A percentile compares a stretch with the other conserved stretches of the same genome.
These are phyloP conservation scores for Tretioscincus oriximinensis DNA, from an alignment of 2,113 vertebrate genomes.

Conservation along the genomic window DNA sequence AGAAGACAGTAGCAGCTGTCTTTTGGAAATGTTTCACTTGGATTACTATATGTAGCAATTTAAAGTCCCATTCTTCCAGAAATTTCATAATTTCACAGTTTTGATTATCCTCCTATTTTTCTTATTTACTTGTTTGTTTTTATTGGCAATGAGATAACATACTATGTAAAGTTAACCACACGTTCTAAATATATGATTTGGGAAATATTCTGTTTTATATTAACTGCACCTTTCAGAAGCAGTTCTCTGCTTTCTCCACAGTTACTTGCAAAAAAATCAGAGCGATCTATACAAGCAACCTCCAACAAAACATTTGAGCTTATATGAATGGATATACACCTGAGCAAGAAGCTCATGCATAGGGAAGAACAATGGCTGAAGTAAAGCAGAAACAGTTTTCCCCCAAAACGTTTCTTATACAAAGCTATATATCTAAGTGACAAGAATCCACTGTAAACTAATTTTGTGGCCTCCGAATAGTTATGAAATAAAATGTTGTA, in stretches of 20 bases:
- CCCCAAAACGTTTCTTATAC: background rate
- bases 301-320: constrained; percentile 48
- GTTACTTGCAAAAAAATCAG: background rate
- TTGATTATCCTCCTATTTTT: background rate
- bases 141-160: background rate
- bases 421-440: background rate
- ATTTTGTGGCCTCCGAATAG: too few relatives aligned
- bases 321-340: constrained; percentile 53
- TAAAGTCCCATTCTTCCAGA: too few relatives aligned
- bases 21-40: too few relatives aligned
- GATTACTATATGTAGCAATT: too few relatives aligned
- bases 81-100: background rate
- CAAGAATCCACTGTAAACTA: too few relatives aligned
- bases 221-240: constrained; percentile 50
- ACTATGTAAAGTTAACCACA: background rate
- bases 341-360: constrained; percentile 41
- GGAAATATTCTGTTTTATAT: constrained; percentile 10
- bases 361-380: constrained; percentile 56
- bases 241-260: constrained; percentile 22
- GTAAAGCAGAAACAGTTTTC: constrained; percentile 38
- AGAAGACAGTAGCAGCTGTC: too few relatives aligned
- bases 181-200: background rate
- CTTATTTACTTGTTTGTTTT: background rate
- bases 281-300: constrained; percentile 51
- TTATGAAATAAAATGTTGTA: too few relatives aligned